A percentile compares a stretch with the other conserved stretches of the same genome.
Conservation (phyloP, 1,140 invertebrate species). For the Drosophila gunungcola region DNA sequence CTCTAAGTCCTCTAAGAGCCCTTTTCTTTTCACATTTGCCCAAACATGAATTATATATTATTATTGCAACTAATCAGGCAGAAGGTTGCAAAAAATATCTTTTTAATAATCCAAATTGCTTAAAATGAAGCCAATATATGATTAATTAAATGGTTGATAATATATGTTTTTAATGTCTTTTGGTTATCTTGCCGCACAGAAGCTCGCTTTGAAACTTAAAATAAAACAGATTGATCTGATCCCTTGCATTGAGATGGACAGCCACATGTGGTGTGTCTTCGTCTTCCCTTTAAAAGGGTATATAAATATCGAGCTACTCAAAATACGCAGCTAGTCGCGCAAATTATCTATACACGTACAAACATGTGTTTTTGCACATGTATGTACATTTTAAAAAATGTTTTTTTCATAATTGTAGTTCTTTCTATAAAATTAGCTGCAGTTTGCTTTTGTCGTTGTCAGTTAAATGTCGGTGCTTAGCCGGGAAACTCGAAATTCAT, state of each 20-base stretch:
- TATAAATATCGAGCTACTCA: constrained; percentile 36
- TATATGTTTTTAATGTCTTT: not conserved
- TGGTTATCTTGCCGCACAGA: not conserved
- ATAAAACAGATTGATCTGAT: not conserved
- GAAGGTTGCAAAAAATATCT: not conserved
- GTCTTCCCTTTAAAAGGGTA: constrained; percentile 28
- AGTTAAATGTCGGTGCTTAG: constrained; percentile 62
- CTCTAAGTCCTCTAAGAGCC: not conserved
- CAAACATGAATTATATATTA: too few relatives aligned
- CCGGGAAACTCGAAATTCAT: constrained; percentile 47
- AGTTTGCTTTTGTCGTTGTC: constrained; percentile 61
- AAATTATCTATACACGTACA: constrained; percentile 55
- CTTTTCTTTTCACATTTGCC: too few relatives aligned
- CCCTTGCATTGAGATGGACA: constrained; percentile 1
- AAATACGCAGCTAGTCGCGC: constrained; percentile 40
- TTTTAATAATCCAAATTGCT: not conserved
- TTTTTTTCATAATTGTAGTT: constrained; percentile 53
- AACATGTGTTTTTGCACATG: constrained; percentile 29
- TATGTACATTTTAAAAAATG: constrained; percentile 21
- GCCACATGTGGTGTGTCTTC: not conserved
- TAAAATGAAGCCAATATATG: not conserved
- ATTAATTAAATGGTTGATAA: not conserved
- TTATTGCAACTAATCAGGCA: too few relatives aligned
- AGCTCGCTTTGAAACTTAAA: not conserved
- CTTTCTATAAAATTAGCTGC: constrained; percentile 43